Percentiles rank a stretch among this genome's conserved stretches.
These are phyloP conservation scores for Bergia puertoricense DNA, from an alignment of 92 coral and sea anemone species.

Conservation along the genomic window DNA sequence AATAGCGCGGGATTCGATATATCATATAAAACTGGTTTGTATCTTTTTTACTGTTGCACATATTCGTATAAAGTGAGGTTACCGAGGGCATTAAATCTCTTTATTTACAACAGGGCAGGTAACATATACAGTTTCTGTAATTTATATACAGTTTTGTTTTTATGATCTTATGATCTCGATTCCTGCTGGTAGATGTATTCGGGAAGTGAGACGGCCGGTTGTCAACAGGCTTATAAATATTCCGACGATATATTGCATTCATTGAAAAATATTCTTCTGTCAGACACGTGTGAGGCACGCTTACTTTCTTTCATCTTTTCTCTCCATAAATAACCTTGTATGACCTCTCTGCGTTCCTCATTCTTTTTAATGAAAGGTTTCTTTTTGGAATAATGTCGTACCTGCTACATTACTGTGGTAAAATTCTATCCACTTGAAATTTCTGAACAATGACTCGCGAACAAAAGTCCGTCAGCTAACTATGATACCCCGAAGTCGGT, in stretches of 20 bases:
- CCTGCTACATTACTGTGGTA: conserved; percentile 16
- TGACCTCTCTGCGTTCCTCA: neutral
- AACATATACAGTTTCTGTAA: conserved; percentile 21
- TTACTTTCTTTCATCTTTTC: conserved; percentile 26
- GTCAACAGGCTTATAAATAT: conserved; percentile 29
- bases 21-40: neutral
- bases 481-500: neutral
- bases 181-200: conserved; percentile 39
- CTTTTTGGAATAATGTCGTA: neutral
- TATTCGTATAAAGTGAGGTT: conserved; percentile 18
- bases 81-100: conserved; percentile 4
- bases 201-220: conserved; percentile 2
- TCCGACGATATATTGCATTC: conserved; percentile 14
- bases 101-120: conserved; percentile 35
- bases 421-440: neutral
- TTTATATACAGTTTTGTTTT: conserved; percentile 25
- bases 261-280: conserved; percentile 9
- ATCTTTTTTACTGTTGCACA: neutral
- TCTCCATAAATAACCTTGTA: neutral
- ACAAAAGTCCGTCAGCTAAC: neutral
- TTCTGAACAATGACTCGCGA: neutral
- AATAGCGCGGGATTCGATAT: conserved; percentile 1
- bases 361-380: neutral
- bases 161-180: conserved; percentile 44
- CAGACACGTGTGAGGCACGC: conserved; percentile 47